phyloP scores from a whole-genome alignment of 2,113 vertebrate genomes.

The Pterophyllum scalare region DNA sequence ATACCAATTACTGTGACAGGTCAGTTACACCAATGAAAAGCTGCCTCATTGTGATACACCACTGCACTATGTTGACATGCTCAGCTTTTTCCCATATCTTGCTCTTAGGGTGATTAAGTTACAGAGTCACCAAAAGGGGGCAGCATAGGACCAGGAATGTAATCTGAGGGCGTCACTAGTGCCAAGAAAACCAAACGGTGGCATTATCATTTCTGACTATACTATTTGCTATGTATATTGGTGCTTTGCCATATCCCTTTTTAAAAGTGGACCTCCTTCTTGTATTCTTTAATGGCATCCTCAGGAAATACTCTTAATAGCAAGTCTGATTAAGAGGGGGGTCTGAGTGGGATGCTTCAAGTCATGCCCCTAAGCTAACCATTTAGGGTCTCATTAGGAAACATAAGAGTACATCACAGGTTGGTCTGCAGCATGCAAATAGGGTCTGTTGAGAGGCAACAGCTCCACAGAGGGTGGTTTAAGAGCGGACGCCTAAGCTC shows the following conservation, averaged over 20 bases:
- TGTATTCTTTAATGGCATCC: not conserved
- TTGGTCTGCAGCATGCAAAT: conserved; percentile 11
- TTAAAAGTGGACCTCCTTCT: not conserved
- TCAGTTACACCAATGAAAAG: not conserved
- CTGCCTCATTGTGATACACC: not conserved
- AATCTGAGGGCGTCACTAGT: not conserved
- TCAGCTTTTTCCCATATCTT: not conserved
- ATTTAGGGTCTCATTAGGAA: conserved; percentile 26
- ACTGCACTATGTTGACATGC: not conserved
- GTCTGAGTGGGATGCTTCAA: not conserved
- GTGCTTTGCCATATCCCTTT: conserved; percentile 8
- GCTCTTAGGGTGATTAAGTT: not conserved
- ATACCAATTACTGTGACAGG: not conserved
- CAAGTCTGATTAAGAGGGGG: not conserved
- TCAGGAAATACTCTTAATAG: not conserved
- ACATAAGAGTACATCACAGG: not conserved
- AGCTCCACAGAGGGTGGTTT: conserved; percentile 12
- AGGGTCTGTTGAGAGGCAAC: conserved; percentile 44
- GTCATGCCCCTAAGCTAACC: not conserved
- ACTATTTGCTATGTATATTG: not conserved
- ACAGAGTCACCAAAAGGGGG: conserved; percentile 56
- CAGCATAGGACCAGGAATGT: conserved; percentile 17
- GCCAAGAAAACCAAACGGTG: conserved; percentile 1
- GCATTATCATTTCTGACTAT: conserved; percentile 1
- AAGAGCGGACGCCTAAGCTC: not conserved